Evolutionary conservation across 2,797 vertebrate species (phyloP).

Genomic region (Acestrorhynchus altus): DNA sequence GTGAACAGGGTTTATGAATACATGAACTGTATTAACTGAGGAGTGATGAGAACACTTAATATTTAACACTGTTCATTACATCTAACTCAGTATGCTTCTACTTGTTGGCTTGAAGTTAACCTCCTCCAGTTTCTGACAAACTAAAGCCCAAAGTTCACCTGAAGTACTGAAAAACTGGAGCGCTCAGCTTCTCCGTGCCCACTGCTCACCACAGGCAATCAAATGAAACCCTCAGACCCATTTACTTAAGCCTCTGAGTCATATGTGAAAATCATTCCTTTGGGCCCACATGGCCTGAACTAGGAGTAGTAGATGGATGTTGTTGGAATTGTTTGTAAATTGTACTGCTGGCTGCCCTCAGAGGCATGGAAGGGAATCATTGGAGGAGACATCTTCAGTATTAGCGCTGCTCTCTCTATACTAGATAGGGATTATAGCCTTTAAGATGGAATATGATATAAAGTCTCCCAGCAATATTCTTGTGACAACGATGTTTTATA

Average conservation of each 20-base stretch:
- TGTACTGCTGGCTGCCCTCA: conserved; percentile 8
- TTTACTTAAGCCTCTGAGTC: conserved; percentile 38
- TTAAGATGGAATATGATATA: not conserved
- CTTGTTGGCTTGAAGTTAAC: not conserved
- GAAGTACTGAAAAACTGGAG: not conserved
- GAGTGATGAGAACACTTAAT: not conserved
- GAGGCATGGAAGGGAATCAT: conserved; percentile 19
- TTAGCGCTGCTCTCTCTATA: conserved; percentile 17
- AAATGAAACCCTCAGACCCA: conserved; percentile 24
- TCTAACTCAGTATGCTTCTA: not conserved
- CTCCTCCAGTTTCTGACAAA: not conserved
- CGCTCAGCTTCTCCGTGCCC: not conserved
- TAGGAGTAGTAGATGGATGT: not conserved
- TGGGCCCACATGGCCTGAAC: not conserved
- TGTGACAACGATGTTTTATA: not conserved
- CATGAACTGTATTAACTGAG: no score
- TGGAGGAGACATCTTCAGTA: conserved; percentile 35
- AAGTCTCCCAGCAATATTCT: conserved; percentile 1
- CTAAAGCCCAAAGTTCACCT: not conserved
- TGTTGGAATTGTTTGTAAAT: conserved; percentile 33
- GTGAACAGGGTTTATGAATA: no score
- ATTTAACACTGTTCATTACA: not conserved
- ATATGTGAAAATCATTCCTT: conserved; percentile 24
- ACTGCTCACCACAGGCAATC: conserved; percentile 10
- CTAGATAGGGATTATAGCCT: not conserved